These are phyloP conservation scores for Cynoglossus semilaevis DNA, from an alignment of 2,113 vertebrate genomes.

Conservation along the genomic window DNA sequence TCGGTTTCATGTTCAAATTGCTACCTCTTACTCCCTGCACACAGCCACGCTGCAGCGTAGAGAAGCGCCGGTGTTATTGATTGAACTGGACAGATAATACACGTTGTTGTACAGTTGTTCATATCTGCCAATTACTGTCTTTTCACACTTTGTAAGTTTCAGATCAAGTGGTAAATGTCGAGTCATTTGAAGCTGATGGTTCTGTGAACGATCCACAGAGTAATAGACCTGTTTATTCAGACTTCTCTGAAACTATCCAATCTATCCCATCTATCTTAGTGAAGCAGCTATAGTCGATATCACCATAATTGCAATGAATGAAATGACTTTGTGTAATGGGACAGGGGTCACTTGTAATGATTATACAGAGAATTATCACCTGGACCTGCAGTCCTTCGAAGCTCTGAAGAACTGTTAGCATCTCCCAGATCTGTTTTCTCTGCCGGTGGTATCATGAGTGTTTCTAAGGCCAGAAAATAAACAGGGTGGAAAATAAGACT, in stretches of 20 bases:
- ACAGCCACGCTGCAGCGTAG: background rate
- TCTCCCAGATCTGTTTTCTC: background rate
- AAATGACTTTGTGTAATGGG: constrained; percentile 1
- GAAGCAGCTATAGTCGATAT: constrained; percentile 2
- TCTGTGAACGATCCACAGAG: background rate
- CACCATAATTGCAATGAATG: background rate
- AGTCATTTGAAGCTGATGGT: constrained; percentile 9
- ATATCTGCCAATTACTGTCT: constrained; percentile 28
- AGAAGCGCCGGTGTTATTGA: constrained; percentile 16
- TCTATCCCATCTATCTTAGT: constrained; percentile 2
- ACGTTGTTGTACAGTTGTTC: constrained; percentile 4
- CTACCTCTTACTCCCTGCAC: background rate
- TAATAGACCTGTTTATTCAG: constrained; percentile 15
- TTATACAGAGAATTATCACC: background rate
- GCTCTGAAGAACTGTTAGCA: too few species aligned
- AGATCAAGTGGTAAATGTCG: constrained; percentile 36
- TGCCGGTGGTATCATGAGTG: background rate
- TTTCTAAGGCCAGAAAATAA: background rate
- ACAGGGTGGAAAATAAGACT: background rate
- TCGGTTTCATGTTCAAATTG: background rate
- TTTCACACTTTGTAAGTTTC: constrained; percentile 47
- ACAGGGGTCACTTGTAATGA: background rate
- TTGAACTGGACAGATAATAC: constrained; percentile 23
- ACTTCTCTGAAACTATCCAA: constrained; percentile 3
- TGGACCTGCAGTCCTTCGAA: background rate